Evolutionary conservation across 1,140 invertebrate genomes (phyloP).

Genomic region (Gryon sp.): DNA sequence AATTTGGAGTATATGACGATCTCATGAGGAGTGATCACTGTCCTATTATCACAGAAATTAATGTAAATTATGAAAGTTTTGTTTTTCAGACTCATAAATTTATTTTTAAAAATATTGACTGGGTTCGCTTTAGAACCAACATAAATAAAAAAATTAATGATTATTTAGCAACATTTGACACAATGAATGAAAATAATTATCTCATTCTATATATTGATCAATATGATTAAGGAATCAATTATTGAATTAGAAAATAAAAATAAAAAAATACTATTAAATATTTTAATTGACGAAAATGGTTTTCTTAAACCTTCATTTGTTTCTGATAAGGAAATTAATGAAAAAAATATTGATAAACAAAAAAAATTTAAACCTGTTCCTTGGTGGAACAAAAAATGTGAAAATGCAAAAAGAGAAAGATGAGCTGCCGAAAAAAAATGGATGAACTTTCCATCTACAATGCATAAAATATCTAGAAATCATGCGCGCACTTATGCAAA

Average conservation of each 20-base stretch:
- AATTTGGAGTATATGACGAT: neutral
- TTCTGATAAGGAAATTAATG: too few species aligned
- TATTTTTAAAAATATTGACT: neutral
- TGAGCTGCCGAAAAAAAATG: neutral
- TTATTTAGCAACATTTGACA: too few species aligned
- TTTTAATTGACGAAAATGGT: too few species aligned
- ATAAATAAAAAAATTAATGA: too few species aligned
- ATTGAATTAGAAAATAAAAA: too few species aligned
- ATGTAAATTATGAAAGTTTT: neutral
- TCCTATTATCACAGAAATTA: neutral
- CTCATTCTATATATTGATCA: too few species aligned
- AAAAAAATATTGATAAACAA: neutral
- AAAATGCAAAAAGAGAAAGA: neutral
- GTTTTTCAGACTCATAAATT: neutral
- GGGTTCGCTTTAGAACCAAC: neutral
- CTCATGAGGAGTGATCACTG: conserved; percentile 16
- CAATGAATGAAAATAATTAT: too few species aligned
- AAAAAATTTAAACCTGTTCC: neutral
- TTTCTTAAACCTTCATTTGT: too few species aligned
- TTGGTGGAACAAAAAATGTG: neutral
- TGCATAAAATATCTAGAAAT: neutral
- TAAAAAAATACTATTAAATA: too few species aligned
- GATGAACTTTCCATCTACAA: neutral
- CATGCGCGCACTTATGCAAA: too few species aligned
- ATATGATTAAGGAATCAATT: too few species aligned